Conservation (phyloP, 2,888 invertebrate species). For the Elaeidobius kamerunicus region DNA sequence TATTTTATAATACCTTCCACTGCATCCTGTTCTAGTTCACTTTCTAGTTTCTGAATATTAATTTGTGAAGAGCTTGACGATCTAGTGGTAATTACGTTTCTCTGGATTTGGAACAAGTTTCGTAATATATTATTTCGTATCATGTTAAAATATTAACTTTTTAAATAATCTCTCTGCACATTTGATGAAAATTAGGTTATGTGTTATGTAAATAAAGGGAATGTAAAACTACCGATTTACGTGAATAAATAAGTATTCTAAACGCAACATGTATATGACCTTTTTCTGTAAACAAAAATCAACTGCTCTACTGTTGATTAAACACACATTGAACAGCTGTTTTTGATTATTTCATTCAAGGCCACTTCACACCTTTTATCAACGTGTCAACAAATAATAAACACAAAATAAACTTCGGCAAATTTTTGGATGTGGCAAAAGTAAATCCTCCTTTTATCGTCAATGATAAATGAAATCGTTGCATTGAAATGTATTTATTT, state of each 20-base stretch:
- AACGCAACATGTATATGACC: neutral
- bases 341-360: conserved; percentile 7
- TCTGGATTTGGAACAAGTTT: conserved; percentile 30
- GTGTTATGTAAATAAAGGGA: neutral
- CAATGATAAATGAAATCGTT: neutral
- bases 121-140: conserved; percentile 35
- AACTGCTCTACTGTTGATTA: neutral
- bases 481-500: no score
- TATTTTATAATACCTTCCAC: neutral
- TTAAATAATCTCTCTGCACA: no score
- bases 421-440: conserved; percentile 11
- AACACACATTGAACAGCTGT: conserved; percentile 1
- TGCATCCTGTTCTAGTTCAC: conserved; percentile 9
- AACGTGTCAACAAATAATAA: conserved; percentile 7
- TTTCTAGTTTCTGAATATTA: conserved; percentile 41
- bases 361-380: neutral
- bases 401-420: neutral
- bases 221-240: neutral
- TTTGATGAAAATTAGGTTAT: no score
- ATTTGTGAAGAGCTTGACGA: conserved; percentile 31
- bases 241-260: neutral
- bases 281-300: neutral
- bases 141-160: no score
- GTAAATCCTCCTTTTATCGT: neutral
- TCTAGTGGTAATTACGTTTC: conserved; percentile 28